phyloP scores from a whole-genome alignment of 2,797 vertebrate species.

The Xenopus petersii region DNA sequence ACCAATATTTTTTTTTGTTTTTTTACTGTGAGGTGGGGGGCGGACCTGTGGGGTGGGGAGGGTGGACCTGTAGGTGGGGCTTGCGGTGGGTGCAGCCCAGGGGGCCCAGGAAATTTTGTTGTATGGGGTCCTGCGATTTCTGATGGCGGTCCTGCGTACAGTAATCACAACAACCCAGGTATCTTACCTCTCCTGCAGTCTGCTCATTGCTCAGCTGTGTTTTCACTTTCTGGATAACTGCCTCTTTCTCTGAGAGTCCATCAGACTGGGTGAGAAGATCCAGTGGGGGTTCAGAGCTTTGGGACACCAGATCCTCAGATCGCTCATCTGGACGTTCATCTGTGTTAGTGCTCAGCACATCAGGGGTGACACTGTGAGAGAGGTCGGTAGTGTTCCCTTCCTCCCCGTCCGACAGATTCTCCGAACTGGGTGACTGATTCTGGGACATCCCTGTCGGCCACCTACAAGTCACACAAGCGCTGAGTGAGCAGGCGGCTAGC shows the following conservation, averaged over 20 bases:
- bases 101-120: too few species aligned
- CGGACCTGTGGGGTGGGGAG: too few species aligned
- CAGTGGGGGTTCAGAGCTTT: conserved; percentile 87
- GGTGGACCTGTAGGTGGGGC: too few species aligned
- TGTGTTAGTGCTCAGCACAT: conserved; percentile 93
- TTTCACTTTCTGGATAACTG: conserved; percentile 71
- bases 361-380: conserved; percentile 89
- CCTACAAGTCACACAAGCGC: conserved; percentile 56
- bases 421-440: conserved; percentile 91
- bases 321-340: conserved; percentile 90
- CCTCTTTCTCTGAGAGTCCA: conserved; percentile 80
- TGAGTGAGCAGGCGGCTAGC: too few species aligned
- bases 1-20: too few species aligned
- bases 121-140: too few species aligned
- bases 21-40: too few species aligned
- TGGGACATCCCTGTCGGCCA: conserved; percentile 83
- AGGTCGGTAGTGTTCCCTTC: conserved; percentile 93
- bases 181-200: conserved; percentile 57
- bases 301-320: conserved; percentile 86
- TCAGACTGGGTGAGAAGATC: conserved; percentile 72
- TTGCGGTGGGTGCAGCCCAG: too few species aligned
- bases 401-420: conserved; percentile 90
- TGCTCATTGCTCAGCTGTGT: conserved; percentile 76
- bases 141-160: too few species aligned
- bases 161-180: background rate